Evolutionary conservation across 2,797 vertebrate species (phyloP), one percentile per base, ranked within the genome.

Genomic region (Remorina albescens): DNA sequence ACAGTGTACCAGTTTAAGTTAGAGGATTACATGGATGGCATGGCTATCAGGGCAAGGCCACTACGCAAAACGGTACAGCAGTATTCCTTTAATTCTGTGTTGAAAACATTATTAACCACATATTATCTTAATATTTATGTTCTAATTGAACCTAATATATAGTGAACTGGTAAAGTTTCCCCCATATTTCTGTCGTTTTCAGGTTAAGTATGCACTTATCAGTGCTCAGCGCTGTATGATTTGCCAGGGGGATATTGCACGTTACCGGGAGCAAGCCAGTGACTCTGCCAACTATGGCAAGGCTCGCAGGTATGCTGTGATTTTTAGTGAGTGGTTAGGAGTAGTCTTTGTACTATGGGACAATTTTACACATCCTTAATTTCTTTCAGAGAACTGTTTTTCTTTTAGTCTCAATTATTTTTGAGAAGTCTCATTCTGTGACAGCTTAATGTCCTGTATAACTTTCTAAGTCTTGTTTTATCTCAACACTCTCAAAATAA

Each of bases 171-270:
- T 1, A 7, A n/a, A 39, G 5, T n/a, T 75, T 39, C 59, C 41
- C 5, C 26, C 63, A 19, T 37, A 3, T 80, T 62, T 32, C 18
- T 74, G 37, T 70, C 65, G 86, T 36, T 70, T 82, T 41, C 83
- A 99, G 98, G 98, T 99, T 41, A 99, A 99, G 85, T 99, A 98
- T 18, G 97, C 97, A 0, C 95, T 99, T 61, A 98, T 99, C 85
- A 99, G 98, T 74, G 98, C 96, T 57, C 98, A 99, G 91, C 93
- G 97, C 71, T 98, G 96, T 78, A 97, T 99, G 96, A 99, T 99
- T 71, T 99, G 98, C 83, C 98, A 96, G 77, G 98, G 98, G 64
- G 98, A 99, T 89, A 97, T 99, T 10, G 97, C 98, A 86, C 94
- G 98, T 18, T 99, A 99, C 92, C 88, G 96, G 60, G 98, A 99